A percentile compares a stretch with the other conserved stretches of the same genome.
phyloP scores from a whole-genome alignment of 2,113 vertebrate species.

The Pleuronectes platessa region DNA sequence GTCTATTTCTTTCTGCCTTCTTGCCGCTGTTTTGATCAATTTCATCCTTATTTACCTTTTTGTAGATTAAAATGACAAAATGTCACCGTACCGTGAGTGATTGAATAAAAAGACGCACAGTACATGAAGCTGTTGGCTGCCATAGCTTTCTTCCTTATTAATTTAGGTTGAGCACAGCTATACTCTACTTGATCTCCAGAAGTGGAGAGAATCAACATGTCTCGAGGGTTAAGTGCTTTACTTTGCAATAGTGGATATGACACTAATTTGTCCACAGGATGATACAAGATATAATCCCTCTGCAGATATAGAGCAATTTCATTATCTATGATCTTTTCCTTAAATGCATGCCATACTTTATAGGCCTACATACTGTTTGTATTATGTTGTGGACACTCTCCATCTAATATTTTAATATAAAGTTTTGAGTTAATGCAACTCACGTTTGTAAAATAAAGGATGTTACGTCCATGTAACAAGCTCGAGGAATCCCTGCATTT shows the following conservation, averaged over 20 bases:
- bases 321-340: background rate
- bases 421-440: conserved; percentile 44
- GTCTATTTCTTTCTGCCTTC: background rate
- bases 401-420: background rate
- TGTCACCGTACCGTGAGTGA: background rate
- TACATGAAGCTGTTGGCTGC: background rate
- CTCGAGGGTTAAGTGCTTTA: conserved; percentile 60
- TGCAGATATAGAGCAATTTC: conserved; percentile 8
- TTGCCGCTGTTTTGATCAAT: background rate
- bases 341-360: background rate
- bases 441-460: conserved; percentile 7
- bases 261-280: conserved; percentile 42
- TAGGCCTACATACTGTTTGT: background rate
- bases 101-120: background rate
- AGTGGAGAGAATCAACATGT: conserved; percentile 2
- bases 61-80: background rate
- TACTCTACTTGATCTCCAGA: conserved; percentile 10
- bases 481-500: background rate
- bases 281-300: conserved; percentile 6
- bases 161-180: no score
- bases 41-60: background rate
- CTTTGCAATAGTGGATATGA: background rate
- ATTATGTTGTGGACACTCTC: background rate
- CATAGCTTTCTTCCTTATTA: background rate
- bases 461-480: no score